Percentiles rank a stretch among this genome's conserved stretches.
Evolutionary conservation across 2,797 vertebrate genomes (phyloP).

Genomic region (Octomys mimax): DNA sequence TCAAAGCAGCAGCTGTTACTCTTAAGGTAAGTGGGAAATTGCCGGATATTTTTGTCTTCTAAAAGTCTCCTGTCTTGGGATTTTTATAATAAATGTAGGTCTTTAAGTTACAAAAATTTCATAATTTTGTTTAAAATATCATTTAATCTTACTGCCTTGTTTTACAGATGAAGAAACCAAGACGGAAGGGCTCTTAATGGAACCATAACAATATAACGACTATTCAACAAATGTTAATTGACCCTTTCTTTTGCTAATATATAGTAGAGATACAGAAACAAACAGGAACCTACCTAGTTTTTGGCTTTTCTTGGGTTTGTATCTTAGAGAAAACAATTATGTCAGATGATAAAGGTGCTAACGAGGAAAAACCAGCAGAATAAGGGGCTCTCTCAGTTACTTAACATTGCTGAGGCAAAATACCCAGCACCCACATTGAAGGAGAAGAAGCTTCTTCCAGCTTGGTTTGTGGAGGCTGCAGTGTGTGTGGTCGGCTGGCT

Average conservation of each 20-base stretch:
- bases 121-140: constrained; percentile 29
- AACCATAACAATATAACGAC: constrained; percentile 9
- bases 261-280: not conserved
- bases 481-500: not conserved
- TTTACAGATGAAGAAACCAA: constrained; percentile 31
- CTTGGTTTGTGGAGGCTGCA: not conserved
- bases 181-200: not conserved
- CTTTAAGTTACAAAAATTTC: constrained; percentile 42
- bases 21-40: constrained; percentile 94
- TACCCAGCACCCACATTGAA: not conserved
- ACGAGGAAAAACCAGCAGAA: not conserved
- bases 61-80: not conserved
- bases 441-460: not conserved
- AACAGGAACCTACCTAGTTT: not conserved
- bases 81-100: constrained; percentile 20
- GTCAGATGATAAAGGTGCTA: not conserved
- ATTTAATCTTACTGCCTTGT: not conserved
- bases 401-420: not conserved
- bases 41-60: constrained; percentile 32
- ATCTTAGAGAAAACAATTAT: not conserved
- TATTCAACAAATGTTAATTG: not conserved
- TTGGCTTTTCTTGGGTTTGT: not conserved
- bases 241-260: not conserved
- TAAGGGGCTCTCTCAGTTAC: not conserved
- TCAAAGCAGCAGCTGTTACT: constrained; percentile 96